phyloP scores from a whole-genome alignment of 2,797 vertebrate genomes.

The Leptoclinus maculatus region DNA sequence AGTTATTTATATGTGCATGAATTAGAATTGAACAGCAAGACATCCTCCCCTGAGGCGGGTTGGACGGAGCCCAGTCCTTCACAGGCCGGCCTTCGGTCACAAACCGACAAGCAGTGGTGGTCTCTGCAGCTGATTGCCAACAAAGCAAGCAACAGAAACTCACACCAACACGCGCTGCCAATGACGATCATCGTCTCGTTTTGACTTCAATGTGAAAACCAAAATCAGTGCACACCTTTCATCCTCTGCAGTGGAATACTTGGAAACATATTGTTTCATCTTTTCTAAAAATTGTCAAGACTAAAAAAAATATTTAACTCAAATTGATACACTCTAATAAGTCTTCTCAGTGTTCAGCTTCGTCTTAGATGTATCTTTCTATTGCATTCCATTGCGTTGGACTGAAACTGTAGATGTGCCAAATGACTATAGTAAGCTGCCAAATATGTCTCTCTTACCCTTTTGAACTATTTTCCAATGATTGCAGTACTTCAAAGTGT shows the following conservation, averaged over 20 bases:
- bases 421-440: constrained; percentile 52
- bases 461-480: constrained; percentile 68
- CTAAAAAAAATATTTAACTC: constrained; percentile 21
- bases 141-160: constrained; percentile 20
- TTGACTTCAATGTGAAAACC: constrained; percentile 17
- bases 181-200: constrained; percentile 5
- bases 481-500: constrained; percentile 49
- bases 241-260: not conserved
- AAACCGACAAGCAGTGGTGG: constrained; percentile 17
- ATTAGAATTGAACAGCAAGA: constrained; percentile 75
- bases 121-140: constrained; percentile 11
- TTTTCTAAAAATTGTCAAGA: constrained; percentile 11
- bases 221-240: not conserved
- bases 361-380: constrained; percentile 29
- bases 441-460: constrained; percentile 52
- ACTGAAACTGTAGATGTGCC: constrained; percentile 38
- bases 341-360: constrained; percentile 30
- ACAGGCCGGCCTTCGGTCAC: constrained; percentile 48
- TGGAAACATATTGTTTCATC: constrained; percentile 19
- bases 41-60: constrained; percentile 65
- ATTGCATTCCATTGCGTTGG: constrained; percentile 34
- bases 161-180: not conserved
- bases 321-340: constrained; percentile 32
- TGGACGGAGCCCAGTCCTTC: constrained; percentile 73
- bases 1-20: constrained; percentile 81